Evolutionary conservation across 2,888 invertebrate genomes (phyloP).

Genomic region (Drosophila paranaensis): DNA sequence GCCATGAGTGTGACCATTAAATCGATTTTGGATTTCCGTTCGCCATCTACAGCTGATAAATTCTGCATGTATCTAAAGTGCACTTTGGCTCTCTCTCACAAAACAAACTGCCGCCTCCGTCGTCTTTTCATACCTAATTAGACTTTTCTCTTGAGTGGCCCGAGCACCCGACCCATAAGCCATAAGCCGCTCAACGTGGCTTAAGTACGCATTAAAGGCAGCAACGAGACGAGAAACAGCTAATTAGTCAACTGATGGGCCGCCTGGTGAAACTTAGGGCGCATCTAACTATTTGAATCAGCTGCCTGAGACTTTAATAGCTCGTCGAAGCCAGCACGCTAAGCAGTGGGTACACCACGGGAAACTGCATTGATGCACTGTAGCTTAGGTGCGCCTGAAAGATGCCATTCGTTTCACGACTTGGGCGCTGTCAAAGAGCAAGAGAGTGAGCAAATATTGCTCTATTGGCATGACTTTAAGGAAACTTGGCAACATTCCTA

Average conservation of each 20-base stretch:
- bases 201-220: neutral
- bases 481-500: slow-evolving; percentile 44
- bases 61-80: slow-evolving; percentile 51
- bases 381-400: slow-evolving; percentile 8
- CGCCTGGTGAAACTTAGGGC: neutral
- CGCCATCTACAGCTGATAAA: slow-evolving; percentile 32
- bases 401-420: slow-evolving; percentile 9
- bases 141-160: neutral
- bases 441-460: slow-evolving; percentile 19
- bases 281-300: slow-evolving; percentile 9
- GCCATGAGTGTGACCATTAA: slow-evolving; percentile 37
- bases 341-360: neutral
- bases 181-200: slow-evolving; percentile 26
- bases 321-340: neutral
- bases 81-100: slow-evolving; percentile 42
- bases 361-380: neutral
- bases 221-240: neutral
- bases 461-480: slow-evolving; percentile 50
- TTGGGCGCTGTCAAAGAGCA: slow-evolving; percentile 26
- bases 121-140: slow-evolving; percentile 26
- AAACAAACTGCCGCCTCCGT: slow-evolving; percentile 16
- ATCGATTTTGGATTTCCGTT: slow-evolving; percentile 56
- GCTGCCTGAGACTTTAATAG: slow-evolving; percentile 14
- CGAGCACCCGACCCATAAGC: slow-evolving; percentile 14
- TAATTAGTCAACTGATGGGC: slow-evolving; percentile 24